These are phyloP conservation scores for Gasterosteus aculeatus DNA, from an alignment of 2,113 vertebrate genomes.

Conservation along the genomic window DNA sequence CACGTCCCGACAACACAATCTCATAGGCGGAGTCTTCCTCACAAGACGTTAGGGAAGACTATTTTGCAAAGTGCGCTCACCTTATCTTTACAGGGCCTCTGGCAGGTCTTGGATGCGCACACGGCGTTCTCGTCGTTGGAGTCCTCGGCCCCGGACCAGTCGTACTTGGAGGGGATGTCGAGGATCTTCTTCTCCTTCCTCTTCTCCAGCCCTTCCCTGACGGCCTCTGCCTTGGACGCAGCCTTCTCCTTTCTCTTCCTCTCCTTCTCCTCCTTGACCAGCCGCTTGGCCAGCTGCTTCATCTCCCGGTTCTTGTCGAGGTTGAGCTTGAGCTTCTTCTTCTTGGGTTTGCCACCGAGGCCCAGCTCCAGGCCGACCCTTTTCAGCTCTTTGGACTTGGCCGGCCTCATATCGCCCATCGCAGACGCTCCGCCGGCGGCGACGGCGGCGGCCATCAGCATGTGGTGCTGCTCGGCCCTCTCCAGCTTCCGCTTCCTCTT, in stretches of 20 bases:
- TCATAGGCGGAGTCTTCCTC: not conserved
- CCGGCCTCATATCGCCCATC: constrained; percentile 69
- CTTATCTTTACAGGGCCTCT: constrained; percentile 97
- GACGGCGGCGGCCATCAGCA: constrained; percentile 76
- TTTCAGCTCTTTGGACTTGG: constrained; percentile 93
- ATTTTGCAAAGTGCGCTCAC: constrained; percentile 42
- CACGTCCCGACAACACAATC: constrained; percentile 14
- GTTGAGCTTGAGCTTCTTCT: constrained; percentile 95
- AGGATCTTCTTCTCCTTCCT: constrained; percentile 95
- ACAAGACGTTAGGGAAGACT: not conserved
- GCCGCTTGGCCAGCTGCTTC: constrained; percentile 93
- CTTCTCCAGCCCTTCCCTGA: constrained; percentile 89
- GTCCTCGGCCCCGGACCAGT: constrained; percentile 98
- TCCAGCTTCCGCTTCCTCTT: constrained; percentile 93
- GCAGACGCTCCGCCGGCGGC: constrained; percentile 63
- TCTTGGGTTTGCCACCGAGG: constrained; percentile 89
- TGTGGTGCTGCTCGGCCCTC: constrained; percentile 89
- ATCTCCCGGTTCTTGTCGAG: constrained; percentile 94
- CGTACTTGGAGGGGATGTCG: constrained; percentile 97
- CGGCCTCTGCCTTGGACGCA: constrained; percentile 87
- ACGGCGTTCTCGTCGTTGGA: constrained; percentile 97
- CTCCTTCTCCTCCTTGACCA: constrained; percentile 95
- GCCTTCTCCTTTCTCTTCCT: constrained; percentile 95
- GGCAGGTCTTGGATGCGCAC: constrained; percentile 95
- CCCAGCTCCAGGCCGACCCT: constrained; percentile 87